Percentiles rank a stretch among this genome's conserved stretches.
Evolutionary conservation across 1,140 invertebrate species (phyloP).

Genomic region (Hyphantria cunea): DNA sequence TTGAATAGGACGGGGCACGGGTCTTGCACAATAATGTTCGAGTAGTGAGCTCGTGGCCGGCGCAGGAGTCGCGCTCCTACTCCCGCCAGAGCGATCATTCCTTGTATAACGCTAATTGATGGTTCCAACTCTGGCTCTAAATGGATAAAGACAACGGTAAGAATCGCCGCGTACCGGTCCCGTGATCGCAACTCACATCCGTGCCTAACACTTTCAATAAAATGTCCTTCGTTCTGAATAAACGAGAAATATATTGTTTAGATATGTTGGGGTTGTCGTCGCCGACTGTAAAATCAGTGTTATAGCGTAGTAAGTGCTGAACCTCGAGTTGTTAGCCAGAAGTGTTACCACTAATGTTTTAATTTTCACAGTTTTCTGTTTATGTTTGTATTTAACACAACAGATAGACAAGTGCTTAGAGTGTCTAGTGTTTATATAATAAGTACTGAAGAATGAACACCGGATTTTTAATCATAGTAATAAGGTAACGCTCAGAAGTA

Average conservation of each 20-base stretch:
- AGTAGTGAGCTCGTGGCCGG: slow-evolving; percentile 50
- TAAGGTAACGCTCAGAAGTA: too few species aligned
- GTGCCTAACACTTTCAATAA: neutral
- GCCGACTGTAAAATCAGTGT: slow-evolving; percentile 7
- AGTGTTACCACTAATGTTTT: too few species aligned
- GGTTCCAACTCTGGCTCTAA: slow-evolving; percentile 11
- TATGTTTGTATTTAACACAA: too few species aligned
- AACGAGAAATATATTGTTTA: slow-evolving; percentile 1
- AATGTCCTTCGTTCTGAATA: slow-evolving; percentile 17
- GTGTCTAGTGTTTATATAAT: too few species aligned
- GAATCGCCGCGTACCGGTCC: slow-evolving; percentile 2
- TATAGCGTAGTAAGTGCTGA: slow-evolving; percentile 4
- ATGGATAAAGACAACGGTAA: slow-evolving; percentile 33
- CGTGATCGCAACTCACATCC: slow-evolving; percentile 6
- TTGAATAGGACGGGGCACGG: slow-evolving; percentile 73
- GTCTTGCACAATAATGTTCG: slow-evolving; percentile 71
- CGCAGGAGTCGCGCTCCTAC: slow-evolving; percentile 42
- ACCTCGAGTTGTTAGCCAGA: neutral
- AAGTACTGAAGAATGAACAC: too few species aligned
- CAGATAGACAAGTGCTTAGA: too few species aligned
- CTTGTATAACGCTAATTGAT: slow-evolving; percentile 13
- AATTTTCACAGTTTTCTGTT: too few species aligned
- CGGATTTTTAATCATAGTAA: too few species aligned
- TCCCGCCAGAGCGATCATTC: slow-evolving; percentile 9
- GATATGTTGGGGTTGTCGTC: neutral